Evolutionary conservation across 2,113 vertebrate species (phyloP), one percentile per base, ranked within the genome.

Genomic region (Gymnorhina tibicen): DNA sequence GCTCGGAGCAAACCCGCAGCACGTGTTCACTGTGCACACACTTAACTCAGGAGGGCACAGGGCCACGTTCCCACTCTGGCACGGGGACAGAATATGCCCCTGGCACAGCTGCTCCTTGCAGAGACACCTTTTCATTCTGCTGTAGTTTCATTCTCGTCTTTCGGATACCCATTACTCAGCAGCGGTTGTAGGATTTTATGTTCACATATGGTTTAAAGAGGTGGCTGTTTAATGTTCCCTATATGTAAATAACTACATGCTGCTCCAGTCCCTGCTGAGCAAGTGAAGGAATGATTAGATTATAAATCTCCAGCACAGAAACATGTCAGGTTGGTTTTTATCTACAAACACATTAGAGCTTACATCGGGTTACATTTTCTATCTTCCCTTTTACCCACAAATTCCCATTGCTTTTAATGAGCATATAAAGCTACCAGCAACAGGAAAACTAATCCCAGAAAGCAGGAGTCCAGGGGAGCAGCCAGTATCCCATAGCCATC

Each of bases 241-340:
- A 32, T 44, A 96, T 95, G 96, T 93, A 97, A 95, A 96, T 96
- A 97, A 96, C 82, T 76, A 30, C 83, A 85, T 24, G 80, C 88
- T 92, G 89, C 77, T 81, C 64, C 76, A 59, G 81, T 33, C 67
- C 92, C 94, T 80, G 86, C 95, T 85, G 90, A 55, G 47, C 90
- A 68, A 76, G 50, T 44, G 41, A 91, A 75, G 59, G 68, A 91
- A 92, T 23, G 66, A 93, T 91, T 59, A 74, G 89, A 66, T 77
- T 70, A 84, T 88, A 87, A 80, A 91, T 89, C 94, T 80, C 24
- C 1, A 78, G 75, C 50, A 72, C 69, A 89, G 86, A 75, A 91
- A 91, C 52, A 32, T 14, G 60, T 69, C 74, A 87, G 89, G 69
- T 35, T 70, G 44, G 28, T 68, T 95, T 94, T 95, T 92, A 93